Base-by-base conservation (phyloP, 2,113 vertebrate species). In the Suncus etruscus region DNA sequence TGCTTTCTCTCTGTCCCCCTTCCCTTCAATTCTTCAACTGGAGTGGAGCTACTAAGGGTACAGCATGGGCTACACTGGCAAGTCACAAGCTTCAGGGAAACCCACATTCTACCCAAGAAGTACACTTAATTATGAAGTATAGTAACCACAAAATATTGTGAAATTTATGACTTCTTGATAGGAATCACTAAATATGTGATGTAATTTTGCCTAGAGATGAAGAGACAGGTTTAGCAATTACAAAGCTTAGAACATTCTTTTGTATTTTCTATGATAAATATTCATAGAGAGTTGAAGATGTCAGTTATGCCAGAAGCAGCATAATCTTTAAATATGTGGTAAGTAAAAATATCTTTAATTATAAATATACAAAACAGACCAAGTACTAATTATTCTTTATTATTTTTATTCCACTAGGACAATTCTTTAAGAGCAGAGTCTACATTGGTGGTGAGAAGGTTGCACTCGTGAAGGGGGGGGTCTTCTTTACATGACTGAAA, bases 251-350 rank as follows among this genome's bases (percentile, higher is more conserved):
- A 70, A 27, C 24, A 75, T 31, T 24, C 29, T 90, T 89, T 61
- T 83, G n/a, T 86, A n/a, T 92, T 90, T 85, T 93, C 47, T 79
- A 4, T 51, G 63, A 76, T 58, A 90, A 85, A 45, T 27, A 24
- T 29, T 58, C 45, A 89, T 72, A 75, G 51, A 79, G 47, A 86
- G 20, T 11, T 1, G n/a, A 80, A 77, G 18, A 39, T 86, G 27
- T 50, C 45, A 79, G 63, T 45, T 54, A 48, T n/a, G 29, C n/a
- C 25, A 70, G 70, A 69, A 51, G 27, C 24, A 81, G 69, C 31
- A n/a, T 4, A 61, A 1, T 76, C 50, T 86, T 86, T 80, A 83
- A 16, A 86, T 7, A 73, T 45, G 6, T 24, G 6, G 32, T 72
- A 77, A 63, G 31, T 65, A 54, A 72, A 31, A 91, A 58, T 15